Base-by-base conservation (phyloP, 2,113 vertebrate species). In the Polypterus bichir region DNA sequence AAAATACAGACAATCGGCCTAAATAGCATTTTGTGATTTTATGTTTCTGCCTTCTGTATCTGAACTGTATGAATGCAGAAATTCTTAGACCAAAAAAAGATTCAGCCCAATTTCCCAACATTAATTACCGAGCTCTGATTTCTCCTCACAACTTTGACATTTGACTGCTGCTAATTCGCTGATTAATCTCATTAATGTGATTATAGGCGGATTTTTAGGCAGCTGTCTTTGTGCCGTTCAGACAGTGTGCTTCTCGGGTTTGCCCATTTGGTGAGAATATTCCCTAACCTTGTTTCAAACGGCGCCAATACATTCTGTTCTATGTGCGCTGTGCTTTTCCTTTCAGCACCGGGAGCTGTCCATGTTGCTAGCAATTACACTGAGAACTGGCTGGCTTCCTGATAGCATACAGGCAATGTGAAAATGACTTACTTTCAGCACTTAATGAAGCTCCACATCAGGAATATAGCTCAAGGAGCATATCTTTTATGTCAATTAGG, bases 121-220 rank as follows among this genome's bases (percentile, higher is more conserved):
- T 88, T 89, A 89, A 90, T 90, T 89, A 82, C 80, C 69, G 69
- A 76, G 80, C 80, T 79, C 78, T 76, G 77, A 76, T 83, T 81
- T 80, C 78, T 85, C 73, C 76, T 77, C 48, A 66, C 80, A 81
- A 86, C 78, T 76, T 79, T 88, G 88, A 87, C 86, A 85, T 88
- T 86, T 89, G 86, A 84, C 86, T 84, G 79, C 82, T 80, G 83
- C 84, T 89, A 87, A 90, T 89, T 91, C 88, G 72, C 86, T 87
- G 86, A 88, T 90, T 90, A 89, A 90, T 89, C 88, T 89, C 87
- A 88, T 90, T 90, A 90, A 83, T 72, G 85, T 86, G 88, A 91
- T 90, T 88, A 90, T 73, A 70, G 82, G 61, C 63, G 86, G 87
- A 87, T 86, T 84, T 88, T 80, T 78, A 82, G 72, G 56, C 72